phyloP scores from a whole-genome alignment of 1,140 invertebrate species.

The Copidosoma floridanum region DNA sequence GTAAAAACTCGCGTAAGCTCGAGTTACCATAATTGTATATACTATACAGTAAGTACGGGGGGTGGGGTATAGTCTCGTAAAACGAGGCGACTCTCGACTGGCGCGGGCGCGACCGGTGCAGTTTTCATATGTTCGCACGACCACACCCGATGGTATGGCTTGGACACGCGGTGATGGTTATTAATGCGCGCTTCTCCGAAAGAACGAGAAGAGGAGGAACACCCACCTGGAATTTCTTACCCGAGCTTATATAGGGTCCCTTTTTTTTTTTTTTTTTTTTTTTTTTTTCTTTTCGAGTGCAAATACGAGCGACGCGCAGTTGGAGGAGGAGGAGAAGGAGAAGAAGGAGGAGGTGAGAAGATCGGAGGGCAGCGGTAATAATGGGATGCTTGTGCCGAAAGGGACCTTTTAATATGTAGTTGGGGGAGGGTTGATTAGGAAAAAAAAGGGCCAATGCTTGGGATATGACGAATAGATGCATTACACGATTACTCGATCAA shows the following conservation, averaged over 20 bases:
- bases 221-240: constrained; percentile 30
- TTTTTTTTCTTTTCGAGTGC: constrained; percentile 8
- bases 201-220: constrained; percentile 12
- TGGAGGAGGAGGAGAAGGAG: not conserved
- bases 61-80: no score
- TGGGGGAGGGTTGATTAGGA: constrained; percentile 1
- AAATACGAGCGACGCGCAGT: constrained; percentile 11
- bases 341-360: constrained; percentile 4
- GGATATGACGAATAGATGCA: no score
- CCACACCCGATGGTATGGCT: constrained; percentile 46
- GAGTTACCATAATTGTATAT: no score
- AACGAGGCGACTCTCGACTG: no score
- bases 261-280: no score
- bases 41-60: no score
- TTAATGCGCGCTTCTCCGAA: constrained; percentile 42
- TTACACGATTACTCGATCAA: no score
- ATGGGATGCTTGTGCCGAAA: constrained; percentile 6
- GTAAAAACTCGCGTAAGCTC: no score
- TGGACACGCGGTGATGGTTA: constrained; percentile 44
- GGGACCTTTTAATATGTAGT: no score
- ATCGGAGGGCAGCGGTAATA: not conserved
- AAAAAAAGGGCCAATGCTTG: not conserved
- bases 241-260: no score
- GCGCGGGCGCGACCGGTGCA: no score
- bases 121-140: no score